A percentile compares a stretch with the other conserved stretches of the same genome.
Conservation (phyloP, 2,797 vertebrate species). For the Neostethus bicornis region DNA sequence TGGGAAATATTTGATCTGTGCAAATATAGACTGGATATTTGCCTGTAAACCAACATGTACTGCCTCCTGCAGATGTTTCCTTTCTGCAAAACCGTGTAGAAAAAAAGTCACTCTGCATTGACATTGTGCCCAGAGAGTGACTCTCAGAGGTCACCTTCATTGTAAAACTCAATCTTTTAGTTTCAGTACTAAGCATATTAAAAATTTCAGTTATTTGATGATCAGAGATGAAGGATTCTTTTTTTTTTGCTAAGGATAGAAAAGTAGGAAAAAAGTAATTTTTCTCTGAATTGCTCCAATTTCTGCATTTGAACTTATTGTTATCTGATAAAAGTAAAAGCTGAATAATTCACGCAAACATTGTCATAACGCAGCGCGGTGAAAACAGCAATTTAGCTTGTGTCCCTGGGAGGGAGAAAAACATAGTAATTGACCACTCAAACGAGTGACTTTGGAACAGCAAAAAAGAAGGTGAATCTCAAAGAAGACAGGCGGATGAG, state of each 20-base stretch:
- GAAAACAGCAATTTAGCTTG: constrained; percentile 62
- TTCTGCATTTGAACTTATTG: constrained; percentile 50
- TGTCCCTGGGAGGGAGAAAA: constrained; percentile 46
- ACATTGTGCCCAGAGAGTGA: constrained; percentile 44
- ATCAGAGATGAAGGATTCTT: constrained; percentile 15
- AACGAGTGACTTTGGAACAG: constrained; percentile 55
- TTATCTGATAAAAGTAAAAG: constrained; percentile 52
- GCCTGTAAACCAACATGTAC: constrained; percentile 44
- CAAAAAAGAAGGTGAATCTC: constrained; percentile 47
- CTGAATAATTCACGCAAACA: constrained; percentile 52
- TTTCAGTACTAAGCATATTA: constrained; percentile 49
- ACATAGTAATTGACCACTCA: constrained; percentile 58
- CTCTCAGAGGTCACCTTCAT: constrained; percentile 46
- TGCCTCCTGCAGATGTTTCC: constrained; percentile 74
- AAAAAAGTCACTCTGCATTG: constrained; percentile 42
- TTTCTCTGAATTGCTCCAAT: constrained; percentile 20
- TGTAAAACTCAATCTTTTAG: constrained; percentile 38
- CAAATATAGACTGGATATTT: constrained; percentile 32
- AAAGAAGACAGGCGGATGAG: constrained; percentile 33
- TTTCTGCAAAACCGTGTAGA: constrained; percentile 46
- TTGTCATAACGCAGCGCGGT: constrained; percentile 22
- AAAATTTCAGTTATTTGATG: constrained; percentile 16
- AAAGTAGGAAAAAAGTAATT: constrained; percentile 3
- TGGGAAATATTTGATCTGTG: constrained; percentile 52
- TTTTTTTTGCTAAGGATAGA: constrained; percentile 29